A percentile compares a stretch with the other conserved stretches of the same genome.
These are phyloP conservation scores for Vanessa cardui DNA, from an alignment of 2,888 invertebrate species.

Conservation along the genomic window DNA sequence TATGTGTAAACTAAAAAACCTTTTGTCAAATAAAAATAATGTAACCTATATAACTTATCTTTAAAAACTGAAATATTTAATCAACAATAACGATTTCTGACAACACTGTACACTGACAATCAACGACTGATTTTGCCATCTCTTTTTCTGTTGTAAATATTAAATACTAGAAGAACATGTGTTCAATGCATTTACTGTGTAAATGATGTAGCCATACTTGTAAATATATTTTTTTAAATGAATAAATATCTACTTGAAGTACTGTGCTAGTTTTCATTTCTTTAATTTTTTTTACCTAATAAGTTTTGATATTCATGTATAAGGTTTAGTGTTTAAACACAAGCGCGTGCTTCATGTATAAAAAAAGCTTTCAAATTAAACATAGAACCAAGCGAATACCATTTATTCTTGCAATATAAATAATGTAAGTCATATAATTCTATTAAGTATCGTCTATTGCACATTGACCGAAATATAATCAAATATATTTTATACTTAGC, in stretches of 20 bases:
- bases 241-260: slow-evolving; percentile 24
- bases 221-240: slow-evolving; percentile 44
- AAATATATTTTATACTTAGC: slow-evolving; percentile 13
- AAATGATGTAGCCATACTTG: slow-evolving; percentile 43
- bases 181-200: slow-evolving; percentile 59
- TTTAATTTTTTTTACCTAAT: not conserved
- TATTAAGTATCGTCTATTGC: slow-evolving; percentile 36
- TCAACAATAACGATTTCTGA: no score
- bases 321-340: no score
- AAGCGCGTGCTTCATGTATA: no score
- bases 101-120: not conserved
- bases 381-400: slow-evolving; percentile 34
- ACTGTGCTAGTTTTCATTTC: not conserved
- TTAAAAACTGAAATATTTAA: no score
- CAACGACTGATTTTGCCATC: not conserved
- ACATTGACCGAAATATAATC: slow-evolving; percentile 33
- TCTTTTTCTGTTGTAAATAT: slow-evolving; percentile 18
- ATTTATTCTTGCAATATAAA: slow-evolving; percentile 38
- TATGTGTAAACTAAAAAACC: no score
- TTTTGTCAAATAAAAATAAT: no score
- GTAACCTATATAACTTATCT: no score
- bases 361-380: slow-evolving; percentile 16
- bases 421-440: slow-evolving; percentile 33
- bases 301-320: not conserved
- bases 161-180: slow-evolving; percentile 25